A percentile compares a stretch with the other conserved stretches of the same genome.
Evolutionary conservation across 2,113 vertebrate species (phyloP).

Genomic region (Pontoporia blainvillei): DNA sequence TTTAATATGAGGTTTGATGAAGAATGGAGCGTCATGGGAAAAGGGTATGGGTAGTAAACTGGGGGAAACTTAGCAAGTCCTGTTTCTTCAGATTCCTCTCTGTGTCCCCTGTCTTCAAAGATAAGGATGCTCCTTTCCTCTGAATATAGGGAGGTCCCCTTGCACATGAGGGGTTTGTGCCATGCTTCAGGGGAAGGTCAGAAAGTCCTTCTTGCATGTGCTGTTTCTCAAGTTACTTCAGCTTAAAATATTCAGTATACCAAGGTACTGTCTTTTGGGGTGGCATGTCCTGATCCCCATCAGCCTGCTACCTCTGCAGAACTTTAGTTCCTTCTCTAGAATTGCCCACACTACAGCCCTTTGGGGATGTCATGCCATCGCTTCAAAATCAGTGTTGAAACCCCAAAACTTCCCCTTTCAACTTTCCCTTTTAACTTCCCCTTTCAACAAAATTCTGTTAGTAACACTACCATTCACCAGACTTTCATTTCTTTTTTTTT

Average conservation of each 20-base stretch:
- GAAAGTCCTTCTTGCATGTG: not conserved
- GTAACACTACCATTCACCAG: not conserved
- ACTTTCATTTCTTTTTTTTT: not conserved
- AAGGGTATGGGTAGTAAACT: not conserved
- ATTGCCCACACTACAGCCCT: not conserved
- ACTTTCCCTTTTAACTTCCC: slow-evolving; percentile 10
- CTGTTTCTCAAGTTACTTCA: not conserved
- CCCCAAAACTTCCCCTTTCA: not conserved
- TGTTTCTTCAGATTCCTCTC: not conserved
- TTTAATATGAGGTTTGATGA: not conserved
- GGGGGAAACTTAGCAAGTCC: not conserved
- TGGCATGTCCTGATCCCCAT: not conserved
- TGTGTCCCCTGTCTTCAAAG: not conserved
- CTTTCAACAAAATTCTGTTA: not conserved
- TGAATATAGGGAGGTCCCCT: not conserved
- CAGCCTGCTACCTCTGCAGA: not conserved
- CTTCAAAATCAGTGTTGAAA: slow-evolving; percentile 11
- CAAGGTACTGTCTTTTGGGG: not conserved
- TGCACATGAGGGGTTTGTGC: not conserved
- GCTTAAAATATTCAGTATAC: not conserved
- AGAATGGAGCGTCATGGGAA: not conserved
- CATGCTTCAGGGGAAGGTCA: not conserved
- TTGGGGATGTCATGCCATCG: not conserved
- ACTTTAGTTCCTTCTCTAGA: not conserved
- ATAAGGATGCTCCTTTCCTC: not conserved